Percentiles rank a stretch among this genome's conserved stretches.
These are phyloP conservation scores for Diadophis punctatus DNA, from an alignment of 2,113 vertebrate species.

Conservation along the genomic window DNA sequence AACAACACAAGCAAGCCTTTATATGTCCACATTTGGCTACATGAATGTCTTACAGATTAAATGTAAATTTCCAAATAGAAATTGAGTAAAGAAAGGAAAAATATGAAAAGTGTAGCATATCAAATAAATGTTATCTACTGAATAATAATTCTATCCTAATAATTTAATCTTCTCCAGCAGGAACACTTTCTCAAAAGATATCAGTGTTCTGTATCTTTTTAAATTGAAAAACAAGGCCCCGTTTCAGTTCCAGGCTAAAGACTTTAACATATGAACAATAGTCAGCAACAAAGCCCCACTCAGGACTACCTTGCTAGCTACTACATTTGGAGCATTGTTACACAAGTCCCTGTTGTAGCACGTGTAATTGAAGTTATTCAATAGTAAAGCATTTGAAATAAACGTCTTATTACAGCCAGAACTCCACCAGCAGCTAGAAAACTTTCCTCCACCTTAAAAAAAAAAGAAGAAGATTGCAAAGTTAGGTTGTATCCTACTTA, in stretches of 20 bases:
- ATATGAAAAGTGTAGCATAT: background rate
- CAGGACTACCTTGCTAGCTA: background rate
- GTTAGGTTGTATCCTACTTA: background rate
- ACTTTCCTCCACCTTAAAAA: background rate
- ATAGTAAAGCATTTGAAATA: accelerated
- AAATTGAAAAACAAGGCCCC: background rate
- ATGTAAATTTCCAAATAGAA: background rate
- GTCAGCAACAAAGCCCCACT: background rate
- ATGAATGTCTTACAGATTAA: background rate
- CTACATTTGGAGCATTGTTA: background rate
- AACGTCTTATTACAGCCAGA: accelerated
- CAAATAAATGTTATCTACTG: background rate
- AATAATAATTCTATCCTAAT: background rate
- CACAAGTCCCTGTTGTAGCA: slow-evolving; percentile 12
- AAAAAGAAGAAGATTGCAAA: background rate
- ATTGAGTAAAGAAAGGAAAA: background rate
- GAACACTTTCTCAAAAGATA: background rate
- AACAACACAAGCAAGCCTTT: background rate
- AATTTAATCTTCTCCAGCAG: background rate
- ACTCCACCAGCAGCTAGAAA: background rate
- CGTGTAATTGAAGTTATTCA: background rate
- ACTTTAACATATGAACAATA: background rate
- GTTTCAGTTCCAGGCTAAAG: background rate
- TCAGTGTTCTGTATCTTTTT: background rate
- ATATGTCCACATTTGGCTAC: background rate